These are phyloP conservation scores for Orchestes rusci DNA, from an alignment of 2,888 invertebrate species.

Conservation along the genomic window DNA sequence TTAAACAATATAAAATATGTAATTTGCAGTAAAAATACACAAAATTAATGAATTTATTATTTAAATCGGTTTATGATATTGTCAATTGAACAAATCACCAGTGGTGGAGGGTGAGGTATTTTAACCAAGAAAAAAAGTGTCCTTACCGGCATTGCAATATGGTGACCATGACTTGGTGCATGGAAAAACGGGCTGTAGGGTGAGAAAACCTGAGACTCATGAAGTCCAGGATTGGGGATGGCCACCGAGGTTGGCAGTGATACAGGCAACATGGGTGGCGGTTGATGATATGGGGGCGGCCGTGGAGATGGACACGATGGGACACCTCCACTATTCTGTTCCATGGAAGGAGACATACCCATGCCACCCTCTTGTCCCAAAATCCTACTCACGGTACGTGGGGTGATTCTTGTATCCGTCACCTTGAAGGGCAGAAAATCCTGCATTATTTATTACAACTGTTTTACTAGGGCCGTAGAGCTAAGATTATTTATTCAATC, in stretches of 20 bases:
- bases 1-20: constrained; percentile 15
- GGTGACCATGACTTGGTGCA: constrained; percentile 45
- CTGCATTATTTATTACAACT: constrained; percentile 23
- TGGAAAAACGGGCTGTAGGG: constrained; percentile 88
- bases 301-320: constrained; percentile 53
- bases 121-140: no score
- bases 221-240: constrained; percentile 91
- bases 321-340: constrained; percentile 43
- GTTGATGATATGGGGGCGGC: constrained; percentile 57
- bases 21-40: constrained; percentile 15
- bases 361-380: constrained; percentile 68
- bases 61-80: no score
- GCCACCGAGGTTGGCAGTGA: constrained; percentile 93
- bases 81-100: no score
- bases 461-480: constrained; percentile 6
- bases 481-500: not conserved
- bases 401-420: constrained; percentile 88
- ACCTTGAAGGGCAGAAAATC: constrained; percentile 44
- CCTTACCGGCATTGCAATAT: constrained; percentile 46
- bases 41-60: no score
- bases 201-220: constrained; percentile 89
- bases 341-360: constrained; percentile 52
- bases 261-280: constrained; percentile 77
- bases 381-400: constrained; percentile 81
- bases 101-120: no score